phyloP scores from a whole-genome alignment of 1,140 invertebrate genomes.

The Megalonaias nervosa region DNA sequence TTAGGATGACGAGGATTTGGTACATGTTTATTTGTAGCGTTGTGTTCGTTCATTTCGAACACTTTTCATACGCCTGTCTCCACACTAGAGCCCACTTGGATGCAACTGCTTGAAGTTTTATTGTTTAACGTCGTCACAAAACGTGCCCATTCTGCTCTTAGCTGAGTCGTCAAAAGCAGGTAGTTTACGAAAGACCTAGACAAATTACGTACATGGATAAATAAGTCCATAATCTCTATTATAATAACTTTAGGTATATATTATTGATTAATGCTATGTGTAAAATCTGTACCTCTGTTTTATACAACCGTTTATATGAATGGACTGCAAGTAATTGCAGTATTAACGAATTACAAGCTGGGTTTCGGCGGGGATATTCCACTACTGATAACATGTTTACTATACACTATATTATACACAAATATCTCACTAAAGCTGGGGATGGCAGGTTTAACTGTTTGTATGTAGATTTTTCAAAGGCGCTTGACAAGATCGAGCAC shows the following conservation, averaged over 20 bases:
- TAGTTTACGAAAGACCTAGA: no score
- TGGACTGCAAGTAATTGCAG: slow-evolving; percentile 15
- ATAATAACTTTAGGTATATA: slow-evolving; percentile 23
- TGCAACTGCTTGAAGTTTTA: no score
- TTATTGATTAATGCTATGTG: slow-evolving; percentile 22
- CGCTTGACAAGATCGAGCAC: slow-evolving; percentile 22
- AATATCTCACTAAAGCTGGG: slow-evolving; percentile 24
- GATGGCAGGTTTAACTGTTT: slow-evolving; percentile 17
- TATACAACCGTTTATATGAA: slow-evolving; percentile 5
- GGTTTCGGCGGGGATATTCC: slow-evolving; percentile 18
- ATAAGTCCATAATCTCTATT: no score
- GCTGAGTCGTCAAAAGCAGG: no score
- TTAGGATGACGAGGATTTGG: no score
- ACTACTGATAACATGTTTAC: slow-evolving; percentile 28
- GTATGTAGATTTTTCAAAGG: slow-evolving; percentile 29
- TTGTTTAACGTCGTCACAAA: no score
- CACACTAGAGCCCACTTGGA: no score
- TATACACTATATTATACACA: slow-evolving; percentile 18
- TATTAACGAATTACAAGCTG: slow-evolving; percentile 24
- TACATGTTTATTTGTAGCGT: no score
- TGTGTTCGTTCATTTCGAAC: no score
- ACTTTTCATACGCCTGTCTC: no score
- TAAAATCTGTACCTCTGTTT: slow-evolving; percentile 16
- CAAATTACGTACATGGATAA: no score
- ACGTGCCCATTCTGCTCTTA: no score